A percentile compares a stretch with the other conserved stretches of the same genome.
phyloP scores from a whole-genome alignment of 2,113 vertebrate species.

The Salvelinus sp. region DNA sequence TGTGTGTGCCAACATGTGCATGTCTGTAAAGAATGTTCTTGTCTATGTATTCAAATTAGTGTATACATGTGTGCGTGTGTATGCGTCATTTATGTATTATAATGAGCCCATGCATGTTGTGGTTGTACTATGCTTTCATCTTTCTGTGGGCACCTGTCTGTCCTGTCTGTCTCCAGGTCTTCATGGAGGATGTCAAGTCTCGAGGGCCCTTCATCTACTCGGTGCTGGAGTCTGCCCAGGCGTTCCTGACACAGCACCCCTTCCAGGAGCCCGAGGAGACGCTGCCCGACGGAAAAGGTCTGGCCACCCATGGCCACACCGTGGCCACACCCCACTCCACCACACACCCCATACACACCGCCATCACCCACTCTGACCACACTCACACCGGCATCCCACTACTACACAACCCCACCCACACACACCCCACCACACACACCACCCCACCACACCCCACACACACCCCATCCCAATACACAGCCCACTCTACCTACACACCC shows the following conservation, averaged over 20 bases:
- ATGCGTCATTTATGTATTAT: background rate
- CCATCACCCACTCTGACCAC: too few species aligned
- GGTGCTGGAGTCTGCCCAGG: conserved; percentile 92
- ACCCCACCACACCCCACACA: too few species aligned
- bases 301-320: conserved; percentile 30
- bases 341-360: too few species aligned
- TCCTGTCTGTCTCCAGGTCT: conserved; percentile 73
- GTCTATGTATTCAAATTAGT: background rate
- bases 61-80: background rate
- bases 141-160: conserved; percentile 20
- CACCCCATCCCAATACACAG: too few species aligned
- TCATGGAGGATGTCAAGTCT: conserved; percentile 98
- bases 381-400: too few species aligned
- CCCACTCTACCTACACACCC: too few species aligned
- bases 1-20: too few species aligned
- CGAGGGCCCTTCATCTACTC: conserved; percentile 96
- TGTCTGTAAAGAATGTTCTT: background rate
- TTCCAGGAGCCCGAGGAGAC: conserved; percentile 92
- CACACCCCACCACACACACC: too few species aligned
- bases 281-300: conserved; percentile 87
- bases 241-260: conserved; percentile 93
- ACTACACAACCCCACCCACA: too few species aligned
- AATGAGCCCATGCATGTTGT: background rate
- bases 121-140: background rate
- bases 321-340: background rate